These are phyloP conservation scores for Pygoscelis antarcticus DNA, from an alignment of 2,113 vertebrate species.

Conservation along the genomic window DNA sequence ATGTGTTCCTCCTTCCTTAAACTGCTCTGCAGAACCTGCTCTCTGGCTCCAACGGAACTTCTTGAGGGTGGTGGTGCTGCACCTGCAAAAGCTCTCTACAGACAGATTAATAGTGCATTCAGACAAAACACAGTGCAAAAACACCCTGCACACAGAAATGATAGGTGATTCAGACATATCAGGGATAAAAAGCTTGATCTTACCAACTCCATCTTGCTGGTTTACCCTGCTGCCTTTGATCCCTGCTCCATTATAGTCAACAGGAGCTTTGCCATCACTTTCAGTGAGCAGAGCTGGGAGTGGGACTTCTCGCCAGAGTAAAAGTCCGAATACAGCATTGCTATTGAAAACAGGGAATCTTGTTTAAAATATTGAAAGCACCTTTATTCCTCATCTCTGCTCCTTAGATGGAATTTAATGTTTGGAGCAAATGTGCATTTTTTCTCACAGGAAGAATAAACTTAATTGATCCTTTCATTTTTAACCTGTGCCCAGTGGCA, in stretches of 20 bases:
- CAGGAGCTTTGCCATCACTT: not conserved
- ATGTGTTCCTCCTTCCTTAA: not conserved
- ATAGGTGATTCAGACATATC: not conserved
- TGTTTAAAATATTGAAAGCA: not conserved
- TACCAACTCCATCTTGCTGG: not conserved
- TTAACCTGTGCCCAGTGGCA: slow-evolving; percentile 21
- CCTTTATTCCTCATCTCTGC: not conserved
- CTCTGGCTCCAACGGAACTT: not conserved
- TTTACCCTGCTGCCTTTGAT: not conserved
- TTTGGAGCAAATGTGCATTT: slow-evolving; percentile 11
- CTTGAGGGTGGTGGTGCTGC: not conserved
- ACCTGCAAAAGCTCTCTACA: not conserved
- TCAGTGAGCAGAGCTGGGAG: not conserved
- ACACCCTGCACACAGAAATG: accelerated
- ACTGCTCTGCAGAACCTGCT: not conserved
- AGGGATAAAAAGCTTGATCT: not conserved
- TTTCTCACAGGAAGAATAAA: slow-evolving; percentile 38
- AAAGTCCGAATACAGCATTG: not conserved
- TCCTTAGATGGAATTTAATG: not conserved
- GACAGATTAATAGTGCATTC: not conserved
- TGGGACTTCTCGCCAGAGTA: not conserved
- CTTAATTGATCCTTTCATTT: slow-evolving; percentile 54
- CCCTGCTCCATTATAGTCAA: not conserved
- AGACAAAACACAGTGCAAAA: not conserved
- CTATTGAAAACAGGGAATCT: not conserved